Percentiles rank a stretch among this genome's conserved stretches.
phyloP scores from a whole-genome alignment of 2,888 invertebrate genomes.

The Epistrophe grossulariae region DNA sequence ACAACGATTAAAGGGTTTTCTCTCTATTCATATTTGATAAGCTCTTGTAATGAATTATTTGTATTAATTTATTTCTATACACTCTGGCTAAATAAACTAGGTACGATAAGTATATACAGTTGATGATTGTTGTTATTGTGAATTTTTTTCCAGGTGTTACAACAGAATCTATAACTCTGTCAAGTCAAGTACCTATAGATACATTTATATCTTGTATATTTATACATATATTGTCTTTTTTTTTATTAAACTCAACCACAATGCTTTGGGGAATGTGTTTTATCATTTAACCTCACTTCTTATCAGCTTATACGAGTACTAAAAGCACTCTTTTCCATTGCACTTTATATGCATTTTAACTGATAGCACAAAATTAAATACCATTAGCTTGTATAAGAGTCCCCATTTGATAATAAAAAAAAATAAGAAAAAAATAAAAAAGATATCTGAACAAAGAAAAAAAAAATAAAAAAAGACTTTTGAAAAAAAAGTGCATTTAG shows the following conservation, averaged over 20 bases:
- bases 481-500: background rate
- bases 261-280: slow-evolving; percentile 26
- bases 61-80: background rate
- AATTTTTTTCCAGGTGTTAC: slow-evolving; percentile 18
- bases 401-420: slow-evolving; percentile 38
- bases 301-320: slow-evolving; percentile 39
- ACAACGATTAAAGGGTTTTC: background rate
- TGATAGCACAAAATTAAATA: slow-evolving; percentile 49
- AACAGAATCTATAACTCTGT: slow-evolving; percentile 3
- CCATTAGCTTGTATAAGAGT: background rate
- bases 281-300: slow-evolving; percentile 52
- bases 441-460: slow-evolving; percentile 22
- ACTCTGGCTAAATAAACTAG: background rate
- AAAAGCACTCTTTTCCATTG: slow-evolving; percentile 58
- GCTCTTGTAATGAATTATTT: slow-evolving; percentile 22
- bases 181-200: background rate
- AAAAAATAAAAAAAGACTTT: slow-evolving; percentile 3
- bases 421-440: background rate
- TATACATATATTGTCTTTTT: background rate
- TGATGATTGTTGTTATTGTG: background rate
- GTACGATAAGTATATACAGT: background rate
- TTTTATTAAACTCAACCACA: background rate
- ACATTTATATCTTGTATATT: background rate
- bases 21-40: slow-evolving; percentile 2
- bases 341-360: slow-evolving; percentile 59